phyloP scores from a whole-genome alignment of 2,888 invertebrate genomes.

The Drosophila suboccidentalis region DNA sequence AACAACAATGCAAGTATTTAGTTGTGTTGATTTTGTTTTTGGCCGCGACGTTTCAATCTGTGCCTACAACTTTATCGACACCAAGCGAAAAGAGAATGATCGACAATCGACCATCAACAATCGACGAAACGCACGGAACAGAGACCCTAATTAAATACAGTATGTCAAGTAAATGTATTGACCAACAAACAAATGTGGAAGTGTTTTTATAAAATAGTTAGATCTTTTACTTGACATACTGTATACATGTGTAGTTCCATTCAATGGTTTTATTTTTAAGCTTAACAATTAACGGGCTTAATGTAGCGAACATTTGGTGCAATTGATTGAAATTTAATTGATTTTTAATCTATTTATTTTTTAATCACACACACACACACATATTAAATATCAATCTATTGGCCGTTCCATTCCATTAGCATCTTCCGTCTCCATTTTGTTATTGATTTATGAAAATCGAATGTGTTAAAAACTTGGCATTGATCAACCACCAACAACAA shows the following conservation, averaged over 20 bases:
- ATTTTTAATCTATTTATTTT: conserved; percentile 68
- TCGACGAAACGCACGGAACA: conserved; percentile 14
- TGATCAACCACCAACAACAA: conserved; percentile 38
- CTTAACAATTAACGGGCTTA: conserved; percentile 60
- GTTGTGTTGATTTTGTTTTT: conserved; percentile 79
- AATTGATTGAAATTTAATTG: conserved; percentile 74
- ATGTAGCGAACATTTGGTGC: conserved; percentile 45
- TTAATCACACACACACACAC: conserved; percentile 2
- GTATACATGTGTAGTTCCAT: neutral
- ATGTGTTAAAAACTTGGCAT: conserved; percentile 51
- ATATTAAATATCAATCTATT: conserved; percentile 69
- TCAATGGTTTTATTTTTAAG: conserved; percentile 14
- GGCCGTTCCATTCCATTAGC: conserved; percentile 32
- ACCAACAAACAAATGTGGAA: neutral
- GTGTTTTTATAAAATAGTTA: too few species aligned
- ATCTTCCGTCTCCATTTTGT: conserved; percentile 1
- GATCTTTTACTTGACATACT: neutral
- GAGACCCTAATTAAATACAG: conserved; percentile 20
- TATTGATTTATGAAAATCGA: neutral
- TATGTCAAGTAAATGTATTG: neutral
- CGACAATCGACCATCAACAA: conserved; percentile 45
- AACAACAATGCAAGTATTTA: conserved; percentile 56
- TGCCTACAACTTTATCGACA: conserved; percentile 79
- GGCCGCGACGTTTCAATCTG: conserved; percentile 81
- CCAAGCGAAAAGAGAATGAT: conserved; percentile 44